These are phyloP conservation scores for Catocala nupta DNA, from an alignment of 2,888 invertebrate species.

Conservation along the genomic window DNA sequence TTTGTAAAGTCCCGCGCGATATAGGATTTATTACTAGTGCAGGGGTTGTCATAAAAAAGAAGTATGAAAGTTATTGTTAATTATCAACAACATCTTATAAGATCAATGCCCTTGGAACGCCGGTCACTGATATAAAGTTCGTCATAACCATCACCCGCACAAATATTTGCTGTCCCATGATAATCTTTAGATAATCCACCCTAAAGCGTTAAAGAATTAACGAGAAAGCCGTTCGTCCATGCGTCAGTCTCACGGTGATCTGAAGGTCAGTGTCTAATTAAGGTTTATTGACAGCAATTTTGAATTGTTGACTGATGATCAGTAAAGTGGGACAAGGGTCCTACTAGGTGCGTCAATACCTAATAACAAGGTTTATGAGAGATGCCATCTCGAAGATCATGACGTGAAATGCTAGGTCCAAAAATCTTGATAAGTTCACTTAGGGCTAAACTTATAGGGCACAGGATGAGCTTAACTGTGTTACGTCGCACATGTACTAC, in stretches of 20 bases:
- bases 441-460: no score
- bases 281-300: conserved; percentile 57
- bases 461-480: no score
- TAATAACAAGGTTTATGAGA: not conserved
- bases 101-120: conserved; percentile 51
- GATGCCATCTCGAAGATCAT: not conserved
- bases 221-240: conserved; percentile 57
- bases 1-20: no score
- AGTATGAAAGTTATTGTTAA: no score
- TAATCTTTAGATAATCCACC: conserved; percentile 61
- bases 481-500: no score
- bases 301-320: conserved; percentile 33
- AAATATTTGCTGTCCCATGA: conserved; percentile 61
- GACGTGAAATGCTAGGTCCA: no score
- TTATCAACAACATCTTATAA: not conserved
- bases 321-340: conserved; percentile 38
- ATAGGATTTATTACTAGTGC: no score
- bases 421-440: no score
- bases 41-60: no score
- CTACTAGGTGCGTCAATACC: not conserved
- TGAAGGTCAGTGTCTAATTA: conserved; percentile 58
- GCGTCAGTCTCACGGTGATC: conserved; percentile 51
- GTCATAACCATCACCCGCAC: conserved; percentile 50
- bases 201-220: conserved; percentile 58
- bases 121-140: conserved; percentile 49